These are phyloP conservation scores for Dysidea cf. avara DNA, from an alignment of 37 sponge, comb jelly and placozoan genomes.

Conservation along the genomic window DNA sequence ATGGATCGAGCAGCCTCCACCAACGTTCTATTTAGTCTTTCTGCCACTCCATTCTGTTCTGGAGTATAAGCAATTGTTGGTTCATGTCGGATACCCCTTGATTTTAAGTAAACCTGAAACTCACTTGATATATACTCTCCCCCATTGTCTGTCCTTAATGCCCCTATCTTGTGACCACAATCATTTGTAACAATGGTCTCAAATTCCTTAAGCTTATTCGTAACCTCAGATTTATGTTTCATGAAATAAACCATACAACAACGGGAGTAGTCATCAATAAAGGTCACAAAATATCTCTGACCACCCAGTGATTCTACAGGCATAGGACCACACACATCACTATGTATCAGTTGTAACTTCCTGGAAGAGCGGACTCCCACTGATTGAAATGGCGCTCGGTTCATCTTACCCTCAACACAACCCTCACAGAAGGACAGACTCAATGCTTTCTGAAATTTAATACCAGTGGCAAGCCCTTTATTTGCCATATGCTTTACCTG, in stretches of 20 bases:
- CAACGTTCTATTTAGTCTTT: constrained; percentile 6
- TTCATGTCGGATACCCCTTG: constrained; percentile 25
- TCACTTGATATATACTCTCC: constrained; percentile 17
- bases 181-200: constrained; percentile 5
- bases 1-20: constrained; percentile 6
- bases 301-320: constrained; percentile 12
- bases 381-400: background rate
- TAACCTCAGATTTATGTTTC: constrained; percentile 13
- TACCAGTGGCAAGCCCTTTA: background rate
- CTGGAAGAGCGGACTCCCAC: too few relatives aligned
- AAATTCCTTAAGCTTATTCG: constrained; percentile 17
- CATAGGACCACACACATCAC: constrained; percentile 30
- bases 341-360: constrained; percentile 5
- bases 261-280: constrained; percentile 24
- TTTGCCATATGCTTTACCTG: constrained; percentile 1
- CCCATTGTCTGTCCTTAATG: constrained; percentile 10
- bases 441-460: background rate
- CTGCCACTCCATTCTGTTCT: constrained; percentile 6
- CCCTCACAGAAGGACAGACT: background rate
- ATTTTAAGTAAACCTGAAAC: constrained; percentile 1
- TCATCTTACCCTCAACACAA: constrained; percentile 1
- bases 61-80: constrained; percentile 9
- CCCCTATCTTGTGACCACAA: background rate
- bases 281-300: constrained; percentile 14
- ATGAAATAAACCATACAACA: constrained; percentile 22